phyloP scores from a whole-genome alignment of 2,113 vertebrate species.

The Semnornis frantzii region DNA sequence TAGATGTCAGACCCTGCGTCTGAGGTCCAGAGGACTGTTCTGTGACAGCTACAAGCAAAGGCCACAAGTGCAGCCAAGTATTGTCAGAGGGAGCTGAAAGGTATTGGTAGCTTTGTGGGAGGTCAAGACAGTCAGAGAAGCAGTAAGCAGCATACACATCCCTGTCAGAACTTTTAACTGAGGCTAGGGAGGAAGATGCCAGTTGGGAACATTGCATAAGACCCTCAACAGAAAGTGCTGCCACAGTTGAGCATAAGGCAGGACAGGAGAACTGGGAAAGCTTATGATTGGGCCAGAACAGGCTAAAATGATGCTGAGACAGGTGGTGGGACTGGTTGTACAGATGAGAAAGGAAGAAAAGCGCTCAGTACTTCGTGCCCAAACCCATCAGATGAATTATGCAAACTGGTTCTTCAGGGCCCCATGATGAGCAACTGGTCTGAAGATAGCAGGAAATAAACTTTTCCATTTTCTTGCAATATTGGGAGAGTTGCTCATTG shows the following conservation, averaged over 20 bases:
- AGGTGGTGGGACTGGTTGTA: background rate
- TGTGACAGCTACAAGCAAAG: background rate
- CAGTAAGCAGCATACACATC: background rate
- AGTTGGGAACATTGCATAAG: accelerated
- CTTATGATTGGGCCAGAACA: background rate
- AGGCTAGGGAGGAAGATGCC: background rate
- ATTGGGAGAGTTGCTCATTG: background rate
- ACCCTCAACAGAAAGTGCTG: background rate
- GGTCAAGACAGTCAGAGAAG: background rate
- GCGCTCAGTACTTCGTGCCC: background rate
- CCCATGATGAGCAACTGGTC: background rate
- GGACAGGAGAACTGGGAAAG: background rate
- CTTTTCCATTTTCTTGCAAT: background rate
- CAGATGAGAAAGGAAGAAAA: background rate
- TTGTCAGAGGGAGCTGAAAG: background rate
- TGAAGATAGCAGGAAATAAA: background rate
- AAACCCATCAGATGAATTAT: background rate
- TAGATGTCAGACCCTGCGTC: background rate
- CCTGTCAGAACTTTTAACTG: accelerated
- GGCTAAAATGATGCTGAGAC: background rate
- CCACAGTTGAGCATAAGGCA: background rate
- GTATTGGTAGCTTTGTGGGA: background rate
- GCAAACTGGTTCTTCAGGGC: background rate
- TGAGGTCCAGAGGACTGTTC: background rate
- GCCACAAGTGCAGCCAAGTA: background rate